phyloP scores from a whole-genome alignment of 2,113 vertebrate species.

The Sturnus vulgaris region DNA sequence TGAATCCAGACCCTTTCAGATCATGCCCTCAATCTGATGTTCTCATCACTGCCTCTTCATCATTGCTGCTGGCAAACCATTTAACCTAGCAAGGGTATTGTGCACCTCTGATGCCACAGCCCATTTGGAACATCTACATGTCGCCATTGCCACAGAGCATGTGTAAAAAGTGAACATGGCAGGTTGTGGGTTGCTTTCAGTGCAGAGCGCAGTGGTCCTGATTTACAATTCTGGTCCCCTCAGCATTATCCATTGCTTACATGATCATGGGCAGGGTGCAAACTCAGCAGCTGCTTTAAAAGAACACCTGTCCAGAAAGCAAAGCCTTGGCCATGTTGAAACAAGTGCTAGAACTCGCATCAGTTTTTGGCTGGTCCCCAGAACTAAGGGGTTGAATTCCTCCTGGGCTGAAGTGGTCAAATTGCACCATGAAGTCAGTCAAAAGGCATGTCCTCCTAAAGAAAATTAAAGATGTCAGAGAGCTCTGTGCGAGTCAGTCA shows the following conservation, averaged over 20 bases:
- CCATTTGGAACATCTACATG: not conserved
- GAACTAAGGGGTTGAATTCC: not conserved
- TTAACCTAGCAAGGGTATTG: not conserved
- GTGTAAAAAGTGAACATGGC: rapidly evolving
- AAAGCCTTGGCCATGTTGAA: not conserved
- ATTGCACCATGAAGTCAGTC: not conserved
- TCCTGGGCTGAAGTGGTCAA: not conserved
- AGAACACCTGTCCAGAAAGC: not conserved
- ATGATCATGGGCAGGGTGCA: not conserved
- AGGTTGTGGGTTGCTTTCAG: not conserved
- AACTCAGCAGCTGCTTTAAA: not conserved
- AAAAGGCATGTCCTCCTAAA: not conserved
- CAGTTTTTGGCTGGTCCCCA: not conserved
- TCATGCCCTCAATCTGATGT: not conserved
- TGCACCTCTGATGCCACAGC: not conserved
- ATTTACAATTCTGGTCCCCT: not conserved
- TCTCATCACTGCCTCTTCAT: not conserved
- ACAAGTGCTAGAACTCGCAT: not conserved
- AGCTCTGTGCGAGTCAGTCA: not conserved
- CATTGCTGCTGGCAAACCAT: not conserved
- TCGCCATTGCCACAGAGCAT: not conserved
- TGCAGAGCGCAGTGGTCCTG: not conserved
- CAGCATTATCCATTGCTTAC: not conserved
- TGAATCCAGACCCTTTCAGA: not conserved
- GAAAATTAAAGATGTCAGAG: not conserved